phyloP scores from a whole-genome alignment of 2,113 vertebrate species.

The Oncorhynchus masou region DNA sequence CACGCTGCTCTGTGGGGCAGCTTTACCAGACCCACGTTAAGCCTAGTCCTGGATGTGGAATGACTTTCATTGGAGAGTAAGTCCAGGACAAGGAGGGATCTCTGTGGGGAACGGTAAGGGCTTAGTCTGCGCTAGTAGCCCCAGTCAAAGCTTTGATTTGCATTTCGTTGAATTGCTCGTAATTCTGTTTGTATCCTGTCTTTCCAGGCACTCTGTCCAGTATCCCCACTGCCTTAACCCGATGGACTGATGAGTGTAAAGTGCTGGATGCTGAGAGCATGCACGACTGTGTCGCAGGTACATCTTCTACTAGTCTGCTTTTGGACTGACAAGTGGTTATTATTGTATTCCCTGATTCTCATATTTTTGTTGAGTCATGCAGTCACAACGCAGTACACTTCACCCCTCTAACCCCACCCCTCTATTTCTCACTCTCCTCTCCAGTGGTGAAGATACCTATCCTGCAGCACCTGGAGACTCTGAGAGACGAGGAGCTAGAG shows the following conservation, averaged over 20 bases:
- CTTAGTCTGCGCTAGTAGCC: not conserved
- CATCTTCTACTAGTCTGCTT: not conserved
- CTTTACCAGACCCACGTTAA: no score
- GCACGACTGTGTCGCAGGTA: constrained; percentile 93
- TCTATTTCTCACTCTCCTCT: not conserved
- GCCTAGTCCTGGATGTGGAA: no score
- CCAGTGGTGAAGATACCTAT: constrained; percentile 92
- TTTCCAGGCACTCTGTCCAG: constrained; percentile 86
- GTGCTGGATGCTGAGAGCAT: constrained; percentile 93
- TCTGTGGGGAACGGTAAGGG: no score
- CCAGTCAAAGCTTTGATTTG: no score
- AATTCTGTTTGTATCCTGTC: not conserved
- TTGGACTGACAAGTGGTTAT: not conserved
- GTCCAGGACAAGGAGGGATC: no score
- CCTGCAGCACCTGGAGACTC: constrained; percentile 86
- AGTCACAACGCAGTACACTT: no score
- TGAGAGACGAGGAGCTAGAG: constrained; percentile 90
- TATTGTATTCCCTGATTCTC: no score
- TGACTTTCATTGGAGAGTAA: no score
- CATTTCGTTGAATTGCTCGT: not conserved
- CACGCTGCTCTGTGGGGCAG: no score
- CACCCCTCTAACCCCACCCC: not conserved
- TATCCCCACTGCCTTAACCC: constrained; percentile 90
- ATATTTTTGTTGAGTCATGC: no score
- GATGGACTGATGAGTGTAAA: constrained; percentile 95